phyloP scores from a whole-genome alignment of 2,888 invertebrate genomes.

The Nectonema munidae region DNA sequence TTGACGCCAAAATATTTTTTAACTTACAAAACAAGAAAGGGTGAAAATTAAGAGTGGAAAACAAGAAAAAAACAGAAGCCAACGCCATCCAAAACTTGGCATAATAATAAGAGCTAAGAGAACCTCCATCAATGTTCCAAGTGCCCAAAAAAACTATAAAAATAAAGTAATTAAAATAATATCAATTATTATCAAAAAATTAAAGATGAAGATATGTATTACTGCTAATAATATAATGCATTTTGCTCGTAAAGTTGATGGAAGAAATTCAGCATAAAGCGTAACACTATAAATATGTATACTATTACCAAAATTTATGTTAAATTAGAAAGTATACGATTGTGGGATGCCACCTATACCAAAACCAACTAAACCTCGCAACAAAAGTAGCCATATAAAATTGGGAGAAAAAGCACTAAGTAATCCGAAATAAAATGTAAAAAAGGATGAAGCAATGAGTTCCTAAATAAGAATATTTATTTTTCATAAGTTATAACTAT shows the following conservation, averaged over 20 bases:
- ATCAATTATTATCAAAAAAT: not conserved
- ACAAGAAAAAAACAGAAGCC: constrained; percentile 60
- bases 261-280: constrained; percentile 71
- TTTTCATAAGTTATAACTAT: not conserved
- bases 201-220: constrained; percentile 26
- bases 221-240: constrained; percentile 75
- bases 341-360: constrained; percentile 84
- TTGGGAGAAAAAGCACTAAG: constrained; percentile 60
- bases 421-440: constrained; percentile 59
- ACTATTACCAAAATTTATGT: constrained; percentile 15
- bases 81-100: constrained; percentile 61
- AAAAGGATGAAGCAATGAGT: constrained; percentile 51
- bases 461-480: constrained; percentile 30
- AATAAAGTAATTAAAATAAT: constrained; percentile 13
- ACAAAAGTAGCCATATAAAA: constrained; percentile 52
- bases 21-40: constrained; percentile 24
- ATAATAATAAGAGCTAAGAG: constrained; percentile 55
- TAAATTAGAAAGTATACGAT: constrained; percentile 37
- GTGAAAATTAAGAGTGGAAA: constrained; percentile 47
- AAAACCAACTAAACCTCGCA: constrained; percentile 69
- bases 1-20: constrained; percentile 13
- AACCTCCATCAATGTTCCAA: constrained; percentile 70
- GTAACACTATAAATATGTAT: constrained; percentile 38
- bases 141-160: constrained; percentile 59
- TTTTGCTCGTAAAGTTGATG: constrained; percentile 61